A percentile compares a stretch with the other conserved stretches of the same genome.
Conservation (phyloP, 2,888 invertebrate genomes). For the Ectropis crepuscularia region DNA sequence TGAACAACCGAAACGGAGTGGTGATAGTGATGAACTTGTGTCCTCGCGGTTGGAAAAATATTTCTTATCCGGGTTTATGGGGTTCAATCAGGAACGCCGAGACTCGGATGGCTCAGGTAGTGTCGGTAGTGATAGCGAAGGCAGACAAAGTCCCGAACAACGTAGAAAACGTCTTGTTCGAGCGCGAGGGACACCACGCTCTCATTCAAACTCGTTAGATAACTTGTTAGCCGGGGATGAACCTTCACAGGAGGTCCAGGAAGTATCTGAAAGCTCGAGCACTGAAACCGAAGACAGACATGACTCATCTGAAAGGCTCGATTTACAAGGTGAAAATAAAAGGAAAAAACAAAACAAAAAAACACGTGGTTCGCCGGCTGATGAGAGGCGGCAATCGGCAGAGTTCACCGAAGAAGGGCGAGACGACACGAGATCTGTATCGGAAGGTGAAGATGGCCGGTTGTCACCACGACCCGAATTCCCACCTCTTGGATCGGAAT, state of each 20-base stretch:
- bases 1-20: constrained; percentile 81
- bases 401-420: constrained; percentile 86
- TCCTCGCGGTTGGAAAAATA: constrained; percentile 95
- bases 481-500: constrained; percentile 82
- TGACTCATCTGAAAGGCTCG: constrained; percentile 88
- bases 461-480: constrained; percentile 89
- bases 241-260: constrained; percentile 80
- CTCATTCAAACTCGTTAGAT: constrained; percentile 92
- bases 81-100: constrained; percentile 90
- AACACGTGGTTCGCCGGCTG: constrained; percentile 83
- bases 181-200: constrained; percentile 92
- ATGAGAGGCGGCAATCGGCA: constrained; percentile 86
- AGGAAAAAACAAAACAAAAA: constrained; percentile 92
- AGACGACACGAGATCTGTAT: constrained; percentile 84
- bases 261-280: constrained; percentile 90
- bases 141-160: constrained; percentile 94
- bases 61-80: constrained; percentile 94
- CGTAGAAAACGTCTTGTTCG: constrained; percentile 91
- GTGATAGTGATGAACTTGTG: constrained; percentile 90
- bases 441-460: constrained; percentile 88
- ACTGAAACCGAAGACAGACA: constrained; percentile 89
- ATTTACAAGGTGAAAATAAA: constrained; percentile 92
- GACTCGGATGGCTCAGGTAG: constrained; percentile 94
- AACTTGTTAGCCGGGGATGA: constrained; percentile 89
- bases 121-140: constrained; percentile 96